These are phyloP conservation scores for Lutra lutra DNA, from an alignment of 2,797 vertebrate genomes.

Conservation along the genomic window DNA sequence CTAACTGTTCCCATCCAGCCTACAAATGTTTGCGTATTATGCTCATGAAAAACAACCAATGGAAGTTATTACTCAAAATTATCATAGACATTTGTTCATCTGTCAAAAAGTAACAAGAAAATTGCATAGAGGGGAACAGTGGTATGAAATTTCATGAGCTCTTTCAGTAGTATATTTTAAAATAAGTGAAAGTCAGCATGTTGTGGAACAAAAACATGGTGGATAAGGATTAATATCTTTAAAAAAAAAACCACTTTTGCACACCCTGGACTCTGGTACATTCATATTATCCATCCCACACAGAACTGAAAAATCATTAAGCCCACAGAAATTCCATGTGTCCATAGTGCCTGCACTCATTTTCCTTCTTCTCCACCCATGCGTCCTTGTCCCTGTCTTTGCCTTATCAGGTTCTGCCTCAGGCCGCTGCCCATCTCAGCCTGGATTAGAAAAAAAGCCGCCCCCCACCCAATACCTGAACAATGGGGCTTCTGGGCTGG, in stretches of 20 bases:
- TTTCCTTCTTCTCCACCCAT: not conserved
- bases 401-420: not conserved
- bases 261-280: too few species aligned
- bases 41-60: not conserved
- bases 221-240: not conserved
- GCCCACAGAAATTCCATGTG: not conserved
- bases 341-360: not conserved
- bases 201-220: not conserved
- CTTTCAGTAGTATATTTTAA: not conserved
- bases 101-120: not conserved
- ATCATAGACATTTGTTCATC: not conserved
- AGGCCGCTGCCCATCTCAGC: not conserved
- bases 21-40: not conserved
- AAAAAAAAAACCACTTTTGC: not conserved
- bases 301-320: conserved; percentile 51
- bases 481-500: not conserved
- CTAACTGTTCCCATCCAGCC: not conserved
- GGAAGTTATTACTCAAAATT: not conserved
- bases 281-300: not conserved
- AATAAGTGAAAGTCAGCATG: not conserved
- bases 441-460: not conserved
- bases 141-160: not conserved
- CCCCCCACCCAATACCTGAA: not conserved
- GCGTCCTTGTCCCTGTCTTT: not conserved
- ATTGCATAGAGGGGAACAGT: not conserved